Percentiles rank a stretch among this genome's conserved stretches.
Conservation (phyloP, 2,113 vertebrate genomes). For the Arenaria interpres region DNA sequence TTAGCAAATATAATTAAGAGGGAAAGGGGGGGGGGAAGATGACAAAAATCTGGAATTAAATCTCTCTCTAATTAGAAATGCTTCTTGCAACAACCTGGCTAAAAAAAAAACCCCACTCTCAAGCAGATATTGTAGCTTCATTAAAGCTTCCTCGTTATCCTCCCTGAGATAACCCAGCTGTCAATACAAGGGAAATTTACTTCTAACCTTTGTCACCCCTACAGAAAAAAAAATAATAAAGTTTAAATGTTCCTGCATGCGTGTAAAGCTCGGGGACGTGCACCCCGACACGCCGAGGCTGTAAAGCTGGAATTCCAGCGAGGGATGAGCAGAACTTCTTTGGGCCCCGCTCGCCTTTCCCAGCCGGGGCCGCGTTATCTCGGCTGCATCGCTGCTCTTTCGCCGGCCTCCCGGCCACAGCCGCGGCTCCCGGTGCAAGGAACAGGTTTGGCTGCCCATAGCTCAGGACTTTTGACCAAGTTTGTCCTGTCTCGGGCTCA, state of each 20-base stretch:
- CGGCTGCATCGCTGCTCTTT: background rate
- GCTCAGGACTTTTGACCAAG: background rate
- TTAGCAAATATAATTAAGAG: background rate
- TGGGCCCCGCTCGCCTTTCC: background rate
- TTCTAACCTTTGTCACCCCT: background rate
- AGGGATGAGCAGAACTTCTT: background rate
- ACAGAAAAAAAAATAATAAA: background rate
- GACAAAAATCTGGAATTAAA: background rate
- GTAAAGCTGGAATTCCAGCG: background rate
- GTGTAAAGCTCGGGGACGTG: background rate
- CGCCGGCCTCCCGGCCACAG: background rate
- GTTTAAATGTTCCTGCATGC: accelerated
- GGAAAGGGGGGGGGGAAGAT: background rate
- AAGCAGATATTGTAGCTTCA: background rate
- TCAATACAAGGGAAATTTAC: background rate
- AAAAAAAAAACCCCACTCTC: background rate
- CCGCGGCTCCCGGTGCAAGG: accelerated
- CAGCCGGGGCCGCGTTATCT: background rate
- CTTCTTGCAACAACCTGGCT: background rate
- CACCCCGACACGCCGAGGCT: background rate
- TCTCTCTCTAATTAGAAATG: background rate
- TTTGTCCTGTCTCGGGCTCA: background rate
- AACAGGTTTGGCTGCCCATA: background rate
- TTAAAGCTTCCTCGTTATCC: slow-evolving; percentile 24
- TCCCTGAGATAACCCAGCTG: background rate